Evolutionary conservation across 2,797 vertebrate genomes (phyloP), one percentile per base, ranked within the genome.

Genomic region (Esox masquinongy): DNA sequence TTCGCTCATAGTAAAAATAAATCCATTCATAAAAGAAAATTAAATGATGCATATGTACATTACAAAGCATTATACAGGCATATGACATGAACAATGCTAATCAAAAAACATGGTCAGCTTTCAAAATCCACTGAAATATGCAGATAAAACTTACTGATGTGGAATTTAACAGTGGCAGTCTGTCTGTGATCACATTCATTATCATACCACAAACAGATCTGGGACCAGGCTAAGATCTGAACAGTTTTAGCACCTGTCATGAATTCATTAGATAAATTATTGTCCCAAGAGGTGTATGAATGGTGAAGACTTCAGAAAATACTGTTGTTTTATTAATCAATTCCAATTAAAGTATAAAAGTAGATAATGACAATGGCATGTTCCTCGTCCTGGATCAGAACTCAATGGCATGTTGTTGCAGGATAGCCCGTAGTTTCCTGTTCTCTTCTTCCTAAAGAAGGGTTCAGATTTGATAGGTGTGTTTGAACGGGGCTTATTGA

Each of bases 401-500:
- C 19, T 89, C 78, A 19, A 93, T 85, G 66, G 86, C 88, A 0
- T 98, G 91, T 78, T 96, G 93, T 84, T 86, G 92, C 79, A 99
- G 34, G 1, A 98, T 87, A 2, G 80, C 91, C 80, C 88, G 92
- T 34, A 99, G 94, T 79, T 92, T 94, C 84, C 93, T 89, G 0
- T 97, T 97, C 86, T 98, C 97, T 88, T 94, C 90, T 72, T 96
- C 95, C 97, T 99, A 75, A 17, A 80, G 78, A 79, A 70, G 24
- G 71, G 22, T 15, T 14, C 11, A 49, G n/a, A 5, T 59, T 49
- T 66, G 7, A 75, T 3, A 19, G 4, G 47, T 16, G 61, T 24
- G 4, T 64, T 31, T 7, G 9, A 66, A 17, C 63, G 17, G 5
- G 22, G 17, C 17, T 73, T 24, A 24, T 22, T 17, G 15, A 24